Base-by-base conservation (phyloP, 2,113 vertebrate genomes). In the Vidua macroura region DNA sequence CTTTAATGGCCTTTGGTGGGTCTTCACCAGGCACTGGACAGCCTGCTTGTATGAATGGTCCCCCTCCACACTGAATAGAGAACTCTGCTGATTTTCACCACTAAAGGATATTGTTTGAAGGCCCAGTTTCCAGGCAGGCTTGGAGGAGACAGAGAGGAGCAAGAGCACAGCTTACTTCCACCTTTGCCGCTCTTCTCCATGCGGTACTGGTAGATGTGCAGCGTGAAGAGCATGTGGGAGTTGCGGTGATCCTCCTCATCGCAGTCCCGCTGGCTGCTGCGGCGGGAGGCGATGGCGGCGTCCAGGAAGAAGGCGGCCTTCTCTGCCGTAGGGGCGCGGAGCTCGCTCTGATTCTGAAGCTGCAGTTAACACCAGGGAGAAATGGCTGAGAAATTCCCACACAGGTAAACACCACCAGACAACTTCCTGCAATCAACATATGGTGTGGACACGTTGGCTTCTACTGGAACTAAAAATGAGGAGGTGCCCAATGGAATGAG, bases 141-240 rank as follows among this genome's bases (percentile, higher is more conserved):
- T 18, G 35, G 27, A 69, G 51, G n/a, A 59, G 62, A 5, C 2
- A 10, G 16, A 37, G 46, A 9, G 23, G 66, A 70, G 41, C 2
- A 2, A 41, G 35, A 6, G 22, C 28, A 9, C 3, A 23, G 98
- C 99, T 99, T 97, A 99, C 99, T 99, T 96, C 99, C 99, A 2
- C 99, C 99, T 93, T 99, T 99, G 51, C 99, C 98, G 0, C 98
- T 99, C 97, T 99, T 99, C 95, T 99, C 99, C 99, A 99, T 99
- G 69, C 99, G 98, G 96, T 99, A 99, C 98, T 99, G 99, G 97
- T 99, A 99, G 96, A 99, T 98, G 97, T 99, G 99, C 90, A 99
- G 97, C 0, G 99, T 99, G 97, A 99, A 99, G 92, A 99, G 98
- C 99, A 99, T 99, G 98, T 99, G 99, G 6, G 99, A 99, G 97